Evolutionary conservation across 1,140 invertebrate genomes (phyloP), one percentile per base, ranked within the genome.

Genomic region (Bicyclus anynana): DNA sequence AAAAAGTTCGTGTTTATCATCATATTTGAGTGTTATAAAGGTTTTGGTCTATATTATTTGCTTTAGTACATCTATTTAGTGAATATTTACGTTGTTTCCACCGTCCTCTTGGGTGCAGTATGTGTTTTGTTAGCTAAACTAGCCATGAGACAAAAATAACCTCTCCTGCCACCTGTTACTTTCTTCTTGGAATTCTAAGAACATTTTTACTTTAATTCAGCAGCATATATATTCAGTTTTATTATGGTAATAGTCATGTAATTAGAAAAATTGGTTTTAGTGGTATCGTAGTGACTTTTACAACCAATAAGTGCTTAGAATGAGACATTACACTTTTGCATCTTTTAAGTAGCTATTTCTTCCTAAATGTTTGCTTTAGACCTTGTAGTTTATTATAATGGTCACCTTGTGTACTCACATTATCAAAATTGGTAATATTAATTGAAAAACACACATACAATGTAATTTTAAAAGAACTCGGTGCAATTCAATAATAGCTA

Each of bases 1-100:
- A 72, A 83, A 79, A 55, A 58, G 10, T 7, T 33, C 67, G 59
- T 61, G 59, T 51, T 54, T 61, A 55, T 35, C 13, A 12, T 23
- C 1, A 21, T 20, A 10, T 44, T 6, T 16, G 13, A 40, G 1
- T 14, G 2, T 17, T 17, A 6, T 16, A 40, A 5, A 5, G 37
- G 1, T 16, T 16, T 40, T 16, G 0, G 13, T 16, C 1, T 4
- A 17, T 7, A 5, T 5, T 7, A 40, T 10, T 6, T 40, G 5
- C 13, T 17, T 40, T 14, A 4, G 17, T 16, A 40, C 5, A 16
- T 12, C 1, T 12, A 3, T 33, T 33, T 33, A 33, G 12, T 33
- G 10, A 10, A 1, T 33, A 33, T 12, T 33, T 0, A 10, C 2
- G 7, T 33, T 12, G 7, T n/a, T 10, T 33, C 4, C 1, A n/a